Percentiles rank a stretch among this genome's conserved stretches.
Conservation (phyloP, 2,113 vertebrate genomes). For the Pterophyllum scalare region DNA sequence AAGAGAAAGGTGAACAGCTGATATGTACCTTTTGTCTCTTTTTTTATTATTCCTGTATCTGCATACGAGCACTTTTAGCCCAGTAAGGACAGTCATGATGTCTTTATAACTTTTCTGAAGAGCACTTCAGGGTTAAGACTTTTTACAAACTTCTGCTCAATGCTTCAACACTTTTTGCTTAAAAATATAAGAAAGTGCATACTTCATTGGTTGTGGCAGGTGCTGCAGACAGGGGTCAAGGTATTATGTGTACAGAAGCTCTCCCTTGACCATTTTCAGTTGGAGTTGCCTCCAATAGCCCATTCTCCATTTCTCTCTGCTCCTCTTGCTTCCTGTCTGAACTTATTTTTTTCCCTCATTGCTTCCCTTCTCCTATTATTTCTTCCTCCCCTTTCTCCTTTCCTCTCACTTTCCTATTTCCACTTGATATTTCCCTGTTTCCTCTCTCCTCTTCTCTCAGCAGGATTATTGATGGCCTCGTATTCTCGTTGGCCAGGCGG, state of each 20-base stretch:
- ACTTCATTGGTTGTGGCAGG: neutral
- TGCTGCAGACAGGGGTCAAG: neutral
- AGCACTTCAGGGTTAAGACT: too few relatives aligned
- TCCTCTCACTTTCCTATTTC: neutral
- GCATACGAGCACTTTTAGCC: neutral
- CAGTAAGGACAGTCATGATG: neutral
- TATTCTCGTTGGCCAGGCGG: constrained; percentile 44
- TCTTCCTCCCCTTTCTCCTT: neutral
- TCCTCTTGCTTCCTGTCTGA: neutral
- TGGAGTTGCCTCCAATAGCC: neutral
- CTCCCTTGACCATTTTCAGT: neutral
- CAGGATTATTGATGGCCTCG: constrained; percentile 57
- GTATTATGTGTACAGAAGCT: neutral
- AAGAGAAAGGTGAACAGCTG: neutral
- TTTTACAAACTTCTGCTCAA: neutral
- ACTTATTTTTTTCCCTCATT: neutral
- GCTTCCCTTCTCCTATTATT: neutral
- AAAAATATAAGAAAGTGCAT: neutral
- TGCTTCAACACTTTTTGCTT: neutral
- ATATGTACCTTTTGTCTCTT: constrained; percentile 22
- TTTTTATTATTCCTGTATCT: neutral
- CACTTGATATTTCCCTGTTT: neutral
- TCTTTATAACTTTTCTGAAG: neutral
- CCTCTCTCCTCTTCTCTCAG: constrained; percentile 23
- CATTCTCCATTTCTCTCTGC: neutral